These are phyloP conservation scores for Macquaria australasica DNA, from an alignment of 2,113 vertebrate genomes.

Conservation along the genomic window DNA sequence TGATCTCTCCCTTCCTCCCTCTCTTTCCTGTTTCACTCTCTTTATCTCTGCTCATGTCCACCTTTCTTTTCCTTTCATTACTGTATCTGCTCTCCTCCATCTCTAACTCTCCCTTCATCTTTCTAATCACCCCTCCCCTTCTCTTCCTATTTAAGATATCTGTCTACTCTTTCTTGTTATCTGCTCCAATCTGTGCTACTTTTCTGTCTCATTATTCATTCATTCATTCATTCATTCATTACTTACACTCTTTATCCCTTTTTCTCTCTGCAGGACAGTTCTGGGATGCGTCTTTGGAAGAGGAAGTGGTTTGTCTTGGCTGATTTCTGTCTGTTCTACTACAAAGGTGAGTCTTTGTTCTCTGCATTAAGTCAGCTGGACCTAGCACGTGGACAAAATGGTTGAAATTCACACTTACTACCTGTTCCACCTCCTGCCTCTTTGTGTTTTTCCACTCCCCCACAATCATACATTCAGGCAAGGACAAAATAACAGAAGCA, in stretches of 20 bases:
- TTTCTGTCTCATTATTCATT: slow-evolving; percentile 15
- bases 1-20: slow-evolving; percentile 19
- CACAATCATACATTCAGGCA: background rate
- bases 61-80: slow-evolving; percentile 26
- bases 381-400: background rate
- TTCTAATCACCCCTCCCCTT: background rate
- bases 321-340: slow-evolving; percentile 97
- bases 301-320: slow-evolving; percentile 96
- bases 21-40: background rate
- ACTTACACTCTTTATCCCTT: slow-evolving; percentile 7
- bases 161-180: slow-evolving; percentile 4
- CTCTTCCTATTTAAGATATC: background rate
- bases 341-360: slow-evolving; percentile 91
- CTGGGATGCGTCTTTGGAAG: slow-evolving; percentile 97
- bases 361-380: background rate
- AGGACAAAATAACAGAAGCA: slow-evolving; percentile 1
- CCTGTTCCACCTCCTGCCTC: background rate
- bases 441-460: background rate
- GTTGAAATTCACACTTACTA: background rate
- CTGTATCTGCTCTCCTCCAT: background rate
- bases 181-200: background rate
- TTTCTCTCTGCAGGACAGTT: slow-evolving; percentile 90
- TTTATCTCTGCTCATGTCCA: slow-evolving; percentile 11
- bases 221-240: slow-evolving; percentile 14
- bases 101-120: background rate